Conservation (phyloP, 2,113 vertebrate species). For the Eclectus roratus region DNA sequence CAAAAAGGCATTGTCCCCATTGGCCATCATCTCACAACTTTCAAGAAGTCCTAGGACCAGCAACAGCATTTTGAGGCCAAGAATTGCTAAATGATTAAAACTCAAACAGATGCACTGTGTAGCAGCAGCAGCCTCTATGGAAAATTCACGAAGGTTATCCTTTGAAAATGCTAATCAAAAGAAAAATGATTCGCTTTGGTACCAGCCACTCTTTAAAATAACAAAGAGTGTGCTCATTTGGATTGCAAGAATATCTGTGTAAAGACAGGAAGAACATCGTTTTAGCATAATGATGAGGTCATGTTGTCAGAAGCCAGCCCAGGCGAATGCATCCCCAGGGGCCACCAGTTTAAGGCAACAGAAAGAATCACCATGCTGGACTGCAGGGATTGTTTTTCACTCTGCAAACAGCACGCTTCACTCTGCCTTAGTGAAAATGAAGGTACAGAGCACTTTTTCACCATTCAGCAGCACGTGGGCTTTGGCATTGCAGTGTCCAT, state of each 20-base stretch:
- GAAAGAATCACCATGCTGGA: not conserved
- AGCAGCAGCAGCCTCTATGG: not conserved
- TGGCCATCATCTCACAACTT: not conserved
- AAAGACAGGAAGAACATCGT: slow-evolving; percentile 44
- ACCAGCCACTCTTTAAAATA: slow-evolving; percentile 46
- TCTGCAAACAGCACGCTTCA: not conserved
- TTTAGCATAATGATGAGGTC: not conserved
- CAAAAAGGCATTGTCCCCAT: not conserved
- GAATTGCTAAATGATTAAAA: slow-evolving; percentile 31
- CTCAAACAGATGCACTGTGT: not conserved
- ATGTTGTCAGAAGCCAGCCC: not conserved
- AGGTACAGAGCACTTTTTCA: not conserved
- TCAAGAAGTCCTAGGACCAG: not conserved
- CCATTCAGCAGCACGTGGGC: not conserved
- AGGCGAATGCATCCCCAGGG: not conserved
- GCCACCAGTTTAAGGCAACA: not conserved
- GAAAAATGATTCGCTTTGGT: slow-evolving; percentile 42
- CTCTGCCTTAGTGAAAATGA: not conserved
- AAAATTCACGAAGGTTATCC: slow-evolving; percentile 44
- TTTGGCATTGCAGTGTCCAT: not conserved
- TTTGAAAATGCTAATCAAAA: slow-evolving; percentile 55
- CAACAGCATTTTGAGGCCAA: not conserved
- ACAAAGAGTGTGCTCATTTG: slow-evolving; percentile 30
- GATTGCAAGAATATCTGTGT: not conserved
- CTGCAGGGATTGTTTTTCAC: not conserved